Evolutionary conservation across 2,797 vertebrate species (phyloP).

Genomic region (Coluber constrictor): DNA sequence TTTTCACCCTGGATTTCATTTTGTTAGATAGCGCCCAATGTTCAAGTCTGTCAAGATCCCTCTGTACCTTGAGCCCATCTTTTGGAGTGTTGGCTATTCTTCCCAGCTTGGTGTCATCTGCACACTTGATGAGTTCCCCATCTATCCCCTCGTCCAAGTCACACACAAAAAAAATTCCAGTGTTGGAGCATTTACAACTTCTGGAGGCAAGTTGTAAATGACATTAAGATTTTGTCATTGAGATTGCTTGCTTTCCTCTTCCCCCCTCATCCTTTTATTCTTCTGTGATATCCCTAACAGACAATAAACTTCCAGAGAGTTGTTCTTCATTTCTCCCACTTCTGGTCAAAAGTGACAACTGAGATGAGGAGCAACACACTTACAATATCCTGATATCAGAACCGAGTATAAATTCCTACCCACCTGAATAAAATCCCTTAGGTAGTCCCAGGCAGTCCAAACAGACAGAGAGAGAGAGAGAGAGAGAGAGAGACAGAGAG

Average conservation of each 20-base stretch:
- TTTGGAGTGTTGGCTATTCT: too few species aligned
- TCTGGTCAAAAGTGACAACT: neutral
- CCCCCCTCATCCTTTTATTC: neutral
- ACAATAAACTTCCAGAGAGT: neutral
- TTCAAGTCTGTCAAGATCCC: too few species aligned
- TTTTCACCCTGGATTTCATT: too few species aligned
- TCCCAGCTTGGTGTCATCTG: too few species aligned
- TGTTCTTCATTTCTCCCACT: neutral
- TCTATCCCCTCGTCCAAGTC: too few species aligned
- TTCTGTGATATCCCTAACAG: neutral
- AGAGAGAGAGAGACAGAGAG: neutral
- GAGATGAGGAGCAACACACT: neutral
- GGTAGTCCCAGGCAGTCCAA: neutral
- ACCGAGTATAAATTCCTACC: neutral
- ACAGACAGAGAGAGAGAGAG: neutral
- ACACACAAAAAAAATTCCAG: too few species aligned
- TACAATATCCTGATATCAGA: neutral
- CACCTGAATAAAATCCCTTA: neutral
- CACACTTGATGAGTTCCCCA: too few species aligned
- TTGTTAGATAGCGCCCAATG: too few species aligned
- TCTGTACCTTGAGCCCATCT: too few species aligned
- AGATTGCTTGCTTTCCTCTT: neutral
- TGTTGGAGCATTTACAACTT: too few species aligned
- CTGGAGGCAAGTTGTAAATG: too few species aligned
- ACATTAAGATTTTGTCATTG: neutral